Percentiles rank a stretch among this genome's conserved stretches.
Evolutionary conservation across 2,797 vertebrate species (phyloP).

Genomic region (Melanotaenia pygmaea): DNA sequence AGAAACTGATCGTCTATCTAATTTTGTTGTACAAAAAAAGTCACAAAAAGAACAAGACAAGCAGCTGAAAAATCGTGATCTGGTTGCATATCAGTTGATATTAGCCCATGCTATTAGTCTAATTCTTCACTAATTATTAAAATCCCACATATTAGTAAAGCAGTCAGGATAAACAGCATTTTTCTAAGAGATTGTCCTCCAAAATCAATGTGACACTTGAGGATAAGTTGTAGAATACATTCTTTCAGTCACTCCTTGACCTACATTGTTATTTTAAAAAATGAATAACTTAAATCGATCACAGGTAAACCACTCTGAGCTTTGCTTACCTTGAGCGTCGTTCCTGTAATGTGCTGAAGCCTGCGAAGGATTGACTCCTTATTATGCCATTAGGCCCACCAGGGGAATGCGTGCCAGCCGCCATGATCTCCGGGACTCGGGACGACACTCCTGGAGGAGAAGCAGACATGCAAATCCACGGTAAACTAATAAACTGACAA

Average conservation of each 20-base stretch:
- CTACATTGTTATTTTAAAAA: slow-evolving; percentile 16
- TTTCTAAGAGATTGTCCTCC: not conserved
- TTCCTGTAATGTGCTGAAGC: slow-evolving; percentile 97
- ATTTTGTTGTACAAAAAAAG: not conserved
- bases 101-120: not conserved
- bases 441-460: slow-evolving; percentile 88
- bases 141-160: not conserved
- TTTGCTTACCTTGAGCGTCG: slow-evolving; percentile 88
- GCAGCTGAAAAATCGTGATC: not conserved
- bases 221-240: not conserved
- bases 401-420: slow-evolving; percentile 92
- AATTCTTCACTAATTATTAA: not conserved
- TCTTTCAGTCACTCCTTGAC: not conserved
- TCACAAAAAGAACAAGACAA: no score
- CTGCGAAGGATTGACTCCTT: slow-evolving; percentile 97
- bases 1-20: not conserved
- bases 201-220: not conserved
- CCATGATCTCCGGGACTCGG: slow-evolving; percentile 93
- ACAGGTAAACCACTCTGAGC: slow-evolving; percentile 34
- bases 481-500: not conserved
- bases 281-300: slow-evolving; percentile 8
- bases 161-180: not conserved
- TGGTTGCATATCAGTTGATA: not conserved
- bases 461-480: not conserved
- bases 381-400: slow-evolving; percentile 98